phyloP scores from a whole-genome alignment of 2,797 vertebrate genomes.

The Gorsachius magnificus region DNA sequence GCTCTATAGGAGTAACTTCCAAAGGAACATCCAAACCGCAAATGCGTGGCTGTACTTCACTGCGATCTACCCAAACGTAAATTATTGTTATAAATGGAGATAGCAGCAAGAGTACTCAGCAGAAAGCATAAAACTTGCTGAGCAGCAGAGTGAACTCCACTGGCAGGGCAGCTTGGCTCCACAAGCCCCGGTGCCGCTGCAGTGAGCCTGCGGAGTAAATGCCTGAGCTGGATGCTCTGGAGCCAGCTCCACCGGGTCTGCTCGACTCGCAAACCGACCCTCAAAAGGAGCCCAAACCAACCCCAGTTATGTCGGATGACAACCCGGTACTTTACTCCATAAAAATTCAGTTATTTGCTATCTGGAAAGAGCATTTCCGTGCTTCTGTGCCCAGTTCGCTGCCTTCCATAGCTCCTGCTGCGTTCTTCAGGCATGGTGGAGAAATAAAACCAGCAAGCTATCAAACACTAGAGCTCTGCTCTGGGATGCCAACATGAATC shows the following conservation, averaged over 20 bases:
- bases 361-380: not conserved
- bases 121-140: not conserved
- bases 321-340: fast-evolving
- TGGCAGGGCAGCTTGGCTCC: not conserved
- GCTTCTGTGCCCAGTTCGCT: not conserved
- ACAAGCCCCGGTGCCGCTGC: not conserved
- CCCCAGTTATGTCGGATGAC: fast-evolving
- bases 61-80: fast-evolving
- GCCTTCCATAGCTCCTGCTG: not conserved
- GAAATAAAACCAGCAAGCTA: not conserved
- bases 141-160: not conserved
- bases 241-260: not conserved
- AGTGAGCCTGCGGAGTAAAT: not conserved
- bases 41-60: not conserved
- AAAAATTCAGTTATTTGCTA: not conserved
- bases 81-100: not conserved
- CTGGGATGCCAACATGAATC: not conserved
- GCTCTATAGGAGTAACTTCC: not conserved
- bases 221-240: not conserved
- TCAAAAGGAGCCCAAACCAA: not conserved
- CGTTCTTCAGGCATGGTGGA: fast-evolving
- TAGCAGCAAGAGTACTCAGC: not conserved
- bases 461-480: not conserved
- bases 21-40: not conserved
- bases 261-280: not conserved